Evolutionary conservation across 2,888 invertebrate species (phyloP), one percentile per base, ranked within the genome.

Genomic region (Drosophila gaucha): DNA sequence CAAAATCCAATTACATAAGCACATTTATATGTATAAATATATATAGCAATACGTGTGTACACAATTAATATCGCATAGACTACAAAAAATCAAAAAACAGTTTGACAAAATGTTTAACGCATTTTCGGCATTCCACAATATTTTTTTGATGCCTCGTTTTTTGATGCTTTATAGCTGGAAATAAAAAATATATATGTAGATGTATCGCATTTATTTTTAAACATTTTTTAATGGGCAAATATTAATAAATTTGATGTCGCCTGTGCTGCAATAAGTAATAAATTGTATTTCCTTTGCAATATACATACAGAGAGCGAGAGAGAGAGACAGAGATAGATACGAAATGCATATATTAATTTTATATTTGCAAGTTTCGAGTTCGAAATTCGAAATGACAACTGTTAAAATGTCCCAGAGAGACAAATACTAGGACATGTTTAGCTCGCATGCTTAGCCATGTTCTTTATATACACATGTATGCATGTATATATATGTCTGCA

Each of bases 381-480:
- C 79, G 80, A 80, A 83, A 66, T 77, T 86, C 79, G 80, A 75
- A 82, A 73, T 82, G 79, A 82, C 83, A 77, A 82, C 83, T 82
- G 80, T 85, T 82, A 72, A 78, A 70, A 36, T 62, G 36, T 57
- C 50, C 58, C 52, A 74, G 38, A 79, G 46, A 60, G 54, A 67
- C 35, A 46, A 57, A 68, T 41, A 62, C 60, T 62, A 49, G 39
- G 43, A 63, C 49, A 55, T 38, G 38, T 41, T 41, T 9, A 26
- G 41, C 26, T 14, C 55, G 47, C 41, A 52, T 47, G 55, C 52
- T 64, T 52, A 59, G 30, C 51, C 59, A 58, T 64, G 47, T 46
- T 30, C 43, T 36, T 39, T 55, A 62, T 65, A 57, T 66, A 38
- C 18, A 5, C 33, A 18, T 49, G 6, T 49, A 14, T 54, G 8